These are phyloP conservation scores for Chionis minor DNA, from an alignment of 2,113 vertebrate genomes.

Conservation along the genomic window DNA sequence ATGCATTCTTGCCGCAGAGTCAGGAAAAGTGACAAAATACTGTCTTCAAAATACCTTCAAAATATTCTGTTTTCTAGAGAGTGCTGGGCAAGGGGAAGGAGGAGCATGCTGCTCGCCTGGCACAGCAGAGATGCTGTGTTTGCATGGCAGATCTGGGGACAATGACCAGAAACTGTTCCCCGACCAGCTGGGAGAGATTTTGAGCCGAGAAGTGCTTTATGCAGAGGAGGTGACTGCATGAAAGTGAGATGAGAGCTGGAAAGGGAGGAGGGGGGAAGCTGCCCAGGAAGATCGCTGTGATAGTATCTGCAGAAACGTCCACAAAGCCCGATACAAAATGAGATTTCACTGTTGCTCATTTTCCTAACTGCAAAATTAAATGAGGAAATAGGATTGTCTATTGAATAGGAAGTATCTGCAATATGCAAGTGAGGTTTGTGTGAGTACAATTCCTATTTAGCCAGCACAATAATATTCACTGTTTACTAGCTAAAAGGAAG, in stretches of 20 bases:
- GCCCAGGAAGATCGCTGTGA: background rate
- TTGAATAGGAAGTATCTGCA: background rate
- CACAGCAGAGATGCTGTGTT: background rate
- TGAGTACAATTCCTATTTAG: background rate
- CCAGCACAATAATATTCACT: background rate
- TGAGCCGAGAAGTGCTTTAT: background rate
- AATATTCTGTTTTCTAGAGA: background rate
- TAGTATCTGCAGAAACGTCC: background rate
- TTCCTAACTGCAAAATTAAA: background rate
- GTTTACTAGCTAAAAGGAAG: background rate
- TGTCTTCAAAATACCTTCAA: background rate
- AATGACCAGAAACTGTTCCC: background rate
- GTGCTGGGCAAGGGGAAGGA: background rate
- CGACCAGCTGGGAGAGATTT: background rate
- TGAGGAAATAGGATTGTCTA: background rate
- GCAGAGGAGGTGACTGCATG: background rate
- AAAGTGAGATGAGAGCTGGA: background rate
- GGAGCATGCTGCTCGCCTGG: background rate
- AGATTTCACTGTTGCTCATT: background rate
- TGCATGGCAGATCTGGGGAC: background rate
- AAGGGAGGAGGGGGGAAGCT: background rate
- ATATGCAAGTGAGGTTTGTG: background rate
- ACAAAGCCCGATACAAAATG: background rate
- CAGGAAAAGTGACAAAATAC: background rate
- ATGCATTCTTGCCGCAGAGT: background rate